Percentiles rank a stretch among this genome's conserved stretches.
Evolutionary conservation across 2,888 invertebrate species (phyloP).

Genomic region (Bellardia pandia): DNA sequence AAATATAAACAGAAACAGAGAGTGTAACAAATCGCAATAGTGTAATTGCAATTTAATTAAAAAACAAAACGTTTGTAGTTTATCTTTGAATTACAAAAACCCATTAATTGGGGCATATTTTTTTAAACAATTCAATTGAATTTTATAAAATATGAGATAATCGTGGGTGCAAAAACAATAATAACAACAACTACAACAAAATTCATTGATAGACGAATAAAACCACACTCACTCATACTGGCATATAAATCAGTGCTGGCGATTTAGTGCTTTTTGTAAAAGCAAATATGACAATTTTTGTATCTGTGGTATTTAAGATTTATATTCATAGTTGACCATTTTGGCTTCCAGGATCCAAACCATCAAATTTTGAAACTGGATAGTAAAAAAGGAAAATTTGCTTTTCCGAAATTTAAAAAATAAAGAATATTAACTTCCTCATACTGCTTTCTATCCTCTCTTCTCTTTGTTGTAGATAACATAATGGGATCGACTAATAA

Average conservation of each 20-base stretch:
- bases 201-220: conserved; percentile 39
- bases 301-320: too few species aligned
- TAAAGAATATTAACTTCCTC: too few species aligned
- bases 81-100: neutral
- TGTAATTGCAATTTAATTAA: neutral
- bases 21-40: neutral
- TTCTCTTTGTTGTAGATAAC: too few species aligned
- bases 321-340: too few species aligned
- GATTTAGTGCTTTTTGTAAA: conserved; percentile 4
- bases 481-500: too few species aligned
- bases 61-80: conserved; percentile 2
- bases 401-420: too few species aligned
- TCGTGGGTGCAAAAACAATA: conserved; percentile 59
- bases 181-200: conserved; percentile 31
- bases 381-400: too few species aligned
- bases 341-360: too few species aligned
- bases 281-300: too few species aligned
- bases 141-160: conserved; percentile 61
- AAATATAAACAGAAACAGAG: neutral
- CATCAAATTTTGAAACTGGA: too few species aligned
- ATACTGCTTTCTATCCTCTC: too few species aligned
- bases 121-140: conserved; percentile 37
- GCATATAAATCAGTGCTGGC: neutral
- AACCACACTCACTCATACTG: conserved; percentile 2
- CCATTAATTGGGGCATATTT: conserved; percentile 36